Evolutionary conservation across 2,888 invertebrate genomes (phyloP).

Genomic region (Phortica magna): DNA sequence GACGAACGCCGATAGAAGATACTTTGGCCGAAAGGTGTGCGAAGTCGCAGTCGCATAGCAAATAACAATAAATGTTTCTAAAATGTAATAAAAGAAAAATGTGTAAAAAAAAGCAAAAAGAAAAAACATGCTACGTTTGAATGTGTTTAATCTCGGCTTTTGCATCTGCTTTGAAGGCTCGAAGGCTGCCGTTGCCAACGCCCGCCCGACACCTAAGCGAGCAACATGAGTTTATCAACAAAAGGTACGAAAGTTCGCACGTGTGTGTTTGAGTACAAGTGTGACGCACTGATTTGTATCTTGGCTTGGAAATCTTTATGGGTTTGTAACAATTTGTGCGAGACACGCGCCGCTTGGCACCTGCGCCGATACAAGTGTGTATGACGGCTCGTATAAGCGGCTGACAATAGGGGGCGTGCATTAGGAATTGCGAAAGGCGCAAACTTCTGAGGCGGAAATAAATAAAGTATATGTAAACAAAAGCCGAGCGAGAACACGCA

Average conservation of each 20-base stretch:
- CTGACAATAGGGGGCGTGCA: neutral
- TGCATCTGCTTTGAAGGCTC: neutral
- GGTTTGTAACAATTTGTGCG: constrained; percentile 42
- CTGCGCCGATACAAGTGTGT: neutral
- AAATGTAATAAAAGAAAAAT: neutral
- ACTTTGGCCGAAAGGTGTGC: neutral
- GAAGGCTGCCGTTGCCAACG: neutral
- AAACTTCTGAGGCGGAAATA: constrained; percentile 61
- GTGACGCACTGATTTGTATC: constrained; percentile 59
- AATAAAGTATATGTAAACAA: constrained; percentile 54
- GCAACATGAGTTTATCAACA: constrained; percentile 6
- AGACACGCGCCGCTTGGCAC: constrained; percentile 20
- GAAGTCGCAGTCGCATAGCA: neutral
- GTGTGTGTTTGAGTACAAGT: constrained; percentile 23
- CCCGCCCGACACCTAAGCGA: neutral
- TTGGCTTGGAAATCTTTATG: constrained; percentile 56
- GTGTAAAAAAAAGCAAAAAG: neutral
- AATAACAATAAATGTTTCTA: neutral
- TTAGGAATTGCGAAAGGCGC: constrained; percentile 43
- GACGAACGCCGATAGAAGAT: neutral
- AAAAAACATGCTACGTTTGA: neutral
- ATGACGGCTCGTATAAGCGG: no score
- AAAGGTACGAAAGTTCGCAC: no score
- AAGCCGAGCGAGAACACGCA: constrained; percentile 42
- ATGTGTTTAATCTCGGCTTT: neutral